These are phyloP conservation scores for Leuciscus waleckii DNA, from an alignment of 2,797 vertebrate genomes.

Conservation along the genomic window DNA sequence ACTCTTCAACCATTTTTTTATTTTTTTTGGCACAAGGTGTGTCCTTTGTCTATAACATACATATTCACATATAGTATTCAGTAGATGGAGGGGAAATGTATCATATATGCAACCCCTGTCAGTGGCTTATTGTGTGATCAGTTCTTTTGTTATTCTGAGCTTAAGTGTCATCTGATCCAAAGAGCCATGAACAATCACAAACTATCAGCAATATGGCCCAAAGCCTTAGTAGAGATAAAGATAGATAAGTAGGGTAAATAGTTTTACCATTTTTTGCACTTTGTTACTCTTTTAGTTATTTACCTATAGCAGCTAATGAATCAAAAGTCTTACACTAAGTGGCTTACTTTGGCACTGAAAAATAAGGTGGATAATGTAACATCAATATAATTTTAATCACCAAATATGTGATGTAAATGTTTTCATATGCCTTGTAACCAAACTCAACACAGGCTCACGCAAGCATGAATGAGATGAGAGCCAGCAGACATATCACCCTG, in stretches of 20 bases:
- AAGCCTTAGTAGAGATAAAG: background rate
- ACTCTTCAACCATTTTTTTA: background rate
- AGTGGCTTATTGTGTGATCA: slow-evolving; percentile 31
- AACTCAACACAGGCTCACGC: no score
- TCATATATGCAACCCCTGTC: slow-evolving; percentile 20
- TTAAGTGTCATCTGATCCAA: slow-evolving; percentile 37
- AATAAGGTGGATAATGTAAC: background rate
- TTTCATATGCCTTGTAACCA: background rate
- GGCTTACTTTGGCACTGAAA: background rate
- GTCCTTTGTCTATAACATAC: background rate
- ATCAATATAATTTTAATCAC: background rate
- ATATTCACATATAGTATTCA: slow-evolving; percentile 6
- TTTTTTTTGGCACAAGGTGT: background rate
- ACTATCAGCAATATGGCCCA: slow-evolving; percentile 9
- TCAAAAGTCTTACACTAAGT: background rate
- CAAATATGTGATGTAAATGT: background rate
- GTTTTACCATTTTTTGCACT: background rate
- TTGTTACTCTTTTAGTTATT: background rate
- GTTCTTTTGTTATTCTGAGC: slow-evolving; percentile 30
- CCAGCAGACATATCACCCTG: no score
- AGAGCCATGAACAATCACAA: slow-evolving; percentile 7
- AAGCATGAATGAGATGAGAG: no score
- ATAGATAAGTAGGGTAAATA: background rate
- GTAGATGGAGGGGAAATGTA: slow-evolving; percentile 25
- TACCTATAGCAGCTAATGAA: background rate